Evolutionary conservation across 2,797 vertebrate genomes (phyloP).

Genomic region (Gobionotothen gibberifrons): DNA sequence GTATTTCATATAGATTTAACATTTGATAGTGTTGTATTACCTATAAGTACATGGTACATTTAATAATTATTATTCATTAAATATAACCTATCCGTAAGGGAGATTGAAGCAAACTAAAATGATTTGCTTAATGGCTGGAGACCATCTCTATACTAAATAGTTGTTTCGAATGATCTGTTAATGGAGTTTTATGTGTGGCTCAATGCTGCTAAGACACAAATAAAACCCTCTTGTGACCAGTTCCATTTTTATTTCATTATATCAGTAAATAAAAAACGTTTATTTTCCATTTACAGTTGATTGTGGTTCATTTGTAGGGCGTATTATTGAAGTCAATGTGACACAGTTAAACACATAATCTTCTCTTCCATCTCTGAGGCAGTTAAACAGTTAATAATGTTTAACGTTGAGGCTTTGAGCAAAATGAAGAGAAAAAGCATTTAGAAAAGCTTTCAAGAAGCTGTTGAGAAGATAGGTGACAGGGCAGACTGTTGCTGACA

Average conservation of each 20-base stretch:
- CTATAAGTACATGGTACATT: slow-evolving; percentile 5
- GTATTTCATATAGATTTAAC: background rate
- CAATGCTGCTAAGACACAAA: background rate
- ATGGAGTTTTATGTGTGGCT: background rate
- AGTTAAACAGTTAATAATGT: slow-evolving; percentile 7
- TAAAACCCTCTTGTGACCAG: slow-evolving; percentile 1
- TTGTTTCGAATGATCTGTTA: background rate
- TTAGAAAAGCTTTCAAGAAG: slow-evolving; percentile 17
- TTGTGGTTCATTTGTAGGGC: background rate
- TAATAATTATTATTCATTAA: background rate
- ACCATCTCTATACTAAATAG: background rate
- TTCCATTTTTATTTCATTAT: background rate
- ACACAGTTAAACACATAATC: slow-evolving; percentile 12
- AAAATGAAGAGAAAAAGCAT: slow-evolving; percentile 12
- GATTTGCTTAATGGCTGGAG: background rate
- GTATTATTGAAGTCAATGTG: slow-evolving; percentile 4
- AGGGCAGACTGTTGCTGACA: slow-evolving; percentile 35
- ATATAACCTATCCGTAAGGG: background rate
- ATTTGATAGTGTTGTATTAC: background rate
- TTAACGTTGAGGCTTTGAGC: slow-evolving; percentile 20
- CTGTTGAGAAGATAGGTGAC: slow-evolving; percentile 27
- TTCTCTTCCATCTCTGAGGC: background rate
- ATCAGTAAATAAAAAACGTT: background rate
- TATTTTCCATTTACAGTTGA: background rate
- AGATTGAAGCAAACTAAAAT: background rate